A percentile compares a stretch with the other conserved stretches of the same genome.
Conservation (phyloP, 2,888 invertebrate species). For the Hofmannophila pseudospretella region DNA sequence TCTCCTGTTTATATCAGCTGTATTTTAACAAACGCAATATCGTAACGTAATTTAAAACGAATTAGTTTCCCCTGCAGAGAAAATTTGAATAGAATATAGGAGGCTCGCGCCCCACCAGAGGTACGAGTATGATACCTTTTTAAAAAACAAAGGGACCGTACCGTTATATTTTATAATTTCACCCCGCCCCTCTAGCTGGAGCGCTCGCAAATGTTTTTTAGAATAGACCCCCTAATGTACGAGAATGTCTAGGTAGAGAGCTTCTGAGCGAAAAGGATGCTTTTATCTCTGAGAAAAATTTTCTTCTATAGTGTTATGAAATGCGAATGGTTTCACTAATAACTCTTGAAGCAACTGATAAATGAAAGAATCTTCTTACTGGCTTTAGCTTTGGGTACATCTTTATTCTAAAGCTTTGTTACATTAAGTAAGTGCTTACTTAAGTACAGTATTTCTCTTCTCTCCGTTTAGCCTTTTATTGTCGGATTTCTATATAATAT, state of each 20-base stretch:
- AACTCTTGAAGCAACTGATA: too few species aligned
- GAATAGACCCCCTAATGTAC: constrained; percentile 64
- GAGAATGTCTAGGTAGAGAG: constrained; percentile 52
- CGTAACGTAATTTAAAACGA: constrained; percentile 77
- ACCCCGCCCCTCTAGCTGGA: constrained; percentile 31
- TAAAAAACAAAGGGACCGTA: constrained; percentile 62
- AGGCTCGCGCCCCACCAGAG: constrained; percentile 60
- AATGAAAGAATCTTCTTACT: too few species aligned
- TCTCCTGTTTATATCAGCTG: constrained; percentile 62
- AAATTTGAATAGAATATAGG: constrained; percentile 68
- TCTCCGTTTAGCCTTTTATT: too few species aligned
- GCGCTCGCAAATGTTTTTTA: constrained; percentile 50
- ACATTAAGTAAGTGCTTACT: too few species aligned
- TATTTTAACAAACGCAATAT: constrained; percentile 73
- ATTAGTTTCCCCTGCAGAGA: constrained; percentile 70
- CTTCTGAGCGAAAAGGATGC: constrained; percentile 48
- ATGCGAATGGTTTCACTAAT: constrained; percentile 22
- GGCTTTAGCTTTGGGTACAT: too few species aligned
- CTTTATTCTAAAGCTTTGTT: too few species aligned
- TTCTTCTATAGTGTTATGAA: constrained; percentile 41
- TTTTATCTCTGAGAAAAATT: constrained; percentile 46
- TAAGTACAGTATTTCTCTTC: too few species aligned
- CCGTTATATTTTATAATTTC: constrained; percentile 37
- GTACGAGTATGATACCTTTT: constrained; percentile 40
- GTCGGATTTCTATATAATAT: too few species aligned